phyloP scores from a whole-genome alignment of 2,888 invertebrate species.

The Nymphalis c-album region DNA sequence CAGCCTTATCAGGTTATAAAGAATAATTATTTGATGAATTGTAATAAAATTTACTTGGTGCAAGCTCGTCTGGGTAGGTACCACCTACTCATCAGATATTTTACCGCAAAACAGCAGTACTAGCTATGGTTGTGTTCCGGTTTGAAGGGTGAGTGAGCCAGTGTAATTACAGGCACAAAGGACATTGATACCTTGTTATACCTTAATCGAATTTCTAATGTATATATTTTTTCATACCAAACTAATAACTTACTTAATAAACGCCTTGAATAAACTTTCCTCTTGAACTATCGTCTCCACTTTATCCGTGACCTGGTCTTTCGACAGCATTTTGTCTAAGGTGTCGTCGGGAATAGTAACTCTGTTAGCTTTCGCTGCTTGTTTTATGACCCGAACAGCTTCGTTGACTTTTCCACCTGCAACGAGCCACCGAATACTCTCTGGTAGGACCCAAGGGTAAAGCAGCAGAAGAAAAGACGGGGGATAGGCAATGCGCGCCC shows the following conservation, averaged over 20 bases:
- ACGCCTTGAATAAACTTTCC: conserved; percentile 62
- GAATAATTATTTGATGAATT: too few relatives aligned
- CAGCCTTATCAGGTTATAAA: too few relatives aligned
- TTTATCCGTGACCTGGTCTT: conserved; percentile 53
- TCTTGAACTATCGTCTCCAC: conserved; percentile 50
- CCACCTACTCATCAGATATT: too few relatives aligned
- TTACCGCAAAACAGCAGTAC: too few relatives aligned
- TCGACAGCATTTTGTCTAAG: conserved; percentile 63
- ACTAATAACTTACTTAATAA: conserved; percentile 56
- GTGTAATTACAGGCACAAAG: too few relatives aligned
- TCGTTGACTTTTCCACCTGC: conserved; percentile 83
- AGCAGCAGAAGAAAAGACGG: conserved; percentile 85
- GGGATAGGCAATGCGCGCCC: conserved; percentile 85
- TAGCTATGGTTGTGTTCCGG: too few relatives aligned
- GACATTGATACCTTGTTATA: too few relatives aligned
- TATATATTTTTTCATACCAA: too few relatives aligned
- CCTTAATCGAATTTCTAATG: too few relatives aligned
- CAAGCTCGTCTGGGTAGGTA: too few relatives aligned
- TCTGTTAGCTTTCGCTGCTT: conserved; percentile 83
- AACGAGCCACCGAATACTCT: conserved; percentile 89
- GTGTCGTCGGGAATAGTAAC: conserved; percentile 72
- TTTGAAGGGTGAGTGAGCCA: too few relatives aligned
- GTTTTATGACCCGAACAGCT: conserved; percentile 82
- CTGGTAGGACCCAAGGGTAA: conserved; percentile 87
- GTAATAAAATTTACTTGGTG: too few relatives aligned